Evolutionary conservation across 2,888 invertebrate genomes (phyloP).

Genomic region (Amiota minor): DNA sequence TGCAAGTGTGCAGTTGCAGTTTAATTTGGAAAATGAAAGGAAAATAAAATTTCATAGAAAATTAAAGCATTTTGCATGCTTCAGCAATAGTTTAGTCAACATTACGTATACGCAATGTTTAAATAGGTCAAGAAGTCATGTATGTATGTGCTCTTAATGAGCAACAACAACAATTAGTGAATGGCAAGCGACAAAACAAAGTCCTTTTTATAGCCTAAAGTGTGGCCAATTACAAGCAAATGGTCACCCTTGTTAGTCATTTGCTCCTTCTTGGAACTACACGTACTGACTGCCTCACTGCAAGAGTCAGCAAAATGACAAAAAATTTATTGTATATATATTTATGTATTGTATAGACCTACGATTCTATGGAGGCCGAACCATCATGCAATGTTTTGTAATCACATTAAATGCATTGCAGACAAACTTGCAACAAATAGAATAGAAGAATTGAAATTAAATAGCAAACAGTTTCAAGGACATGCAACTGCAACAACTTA

Average conservation of each 20-base stretch:
- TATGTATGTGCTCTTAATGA: background rate
- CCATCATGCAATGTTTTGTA: slow-evolving; percentile 35
- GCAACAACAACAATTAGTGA: slow-evolving; percentile 17
- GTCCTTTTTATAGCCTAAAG: no score
- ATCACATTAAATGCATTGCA: slow-evolving; percentile 38
- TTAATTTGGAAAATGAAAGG: no score
- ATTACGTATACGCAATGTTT: background rate
- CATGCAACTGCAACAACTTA: slow-evolving; percentile 21
- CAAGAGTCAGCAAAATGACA: background rate
- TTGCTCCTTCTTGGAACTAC: no score
- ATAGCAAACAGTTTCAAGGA: slow-evolving; percentile 42
- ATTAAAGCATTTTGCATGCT: background rate
- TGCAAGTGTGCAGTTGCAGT: background rate
- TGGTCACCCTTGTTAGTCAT: background rate
- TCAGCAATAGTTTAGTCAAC: slow-evolving; percentile 1
- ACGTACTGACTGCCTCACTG: background rate
- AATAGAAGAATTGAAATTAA: slow-evolving; percentile 1
- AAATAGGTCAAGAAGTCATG: slow-evolving; percentile 2
- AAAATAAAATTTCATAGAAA: no score
- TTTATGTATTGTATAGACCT: background rate
- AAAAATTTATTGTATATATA: no score
- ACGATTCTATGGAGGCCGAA: background rate
- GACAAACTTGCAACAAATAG: slow-evolving; percentile 22
- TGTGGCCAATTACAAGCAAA: slow-evolving; percentile 18
- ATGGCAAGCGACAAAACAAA: background rate